phyloP scores from a whole-genome alignment of 2,888 invertebrate genomes.

The Carcina quercana region DNA sequence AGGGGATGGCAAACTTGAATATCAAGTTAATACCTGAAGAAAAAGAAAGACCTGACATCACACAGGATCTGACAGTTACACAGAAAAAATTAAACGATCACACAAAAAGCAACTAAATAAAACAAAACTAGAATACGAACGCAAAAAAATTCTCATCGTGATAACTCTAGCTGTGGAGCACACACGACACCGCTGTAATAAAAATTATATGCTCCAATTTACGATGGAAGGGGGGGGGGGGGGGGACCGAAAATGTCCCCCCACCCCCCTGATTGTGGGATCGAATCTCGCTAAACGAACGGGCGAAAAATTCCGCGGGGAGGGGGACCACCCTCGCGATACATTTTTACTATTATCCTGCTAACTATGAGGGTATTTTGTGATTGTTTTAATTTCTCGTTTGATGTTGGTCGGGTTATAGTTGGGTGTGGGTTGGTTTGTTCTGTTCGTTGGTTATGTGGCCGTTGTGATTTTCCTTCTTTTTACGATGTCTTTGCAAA shows the following conservation, averaged over 20 bases:
- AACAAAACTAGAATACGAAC: too few relatives aligned
- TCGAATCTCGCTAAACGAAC: slow-evolving; percentile 27
- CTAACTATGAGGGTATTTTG: slow-evolving; percentile 27
- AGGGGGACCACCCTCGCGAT: slow-evolving; percentile 10
- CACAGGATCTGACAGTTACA: too few relatives aligned
- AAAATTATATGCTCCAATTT: slow-evolving; percentile 76
- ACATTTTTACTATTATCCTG: slow-evolving; percentile 27
- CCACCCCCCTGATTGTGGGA: slow-evolving; percentile 29
- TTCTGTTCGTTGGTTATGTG: too few relatives aligned
- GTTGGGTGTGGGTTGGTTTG: neutral
- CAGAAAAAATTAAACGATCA: too few relatives aligned
- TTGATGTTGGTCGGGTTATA: too few relatives aligned
- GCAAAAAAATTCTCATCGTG: slow-evolving; percentile 2
- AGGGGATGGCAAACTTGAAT: too few relatives aligned
- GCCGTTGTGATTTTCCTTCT: too few relatives aligned
- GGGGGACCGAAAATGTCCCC: slow-evolving; percentile 57
- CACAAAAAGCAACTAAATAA: too few relatives aligned
- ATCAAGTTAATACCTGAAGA: too few relatives aligned
- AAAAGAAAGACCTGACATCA: too few relatives aligned
- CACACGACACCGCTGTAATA: slow-evolving; percentile 64
- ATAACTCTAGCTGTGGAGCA: slow-evolving; percentile 8
- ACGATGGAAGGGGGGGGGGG: slow-evolving; percentile 42
- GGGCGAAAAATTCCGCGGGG: slow-evolving; percentile 19
- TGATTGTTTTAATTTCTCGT: slow-evolving; percentile 51
- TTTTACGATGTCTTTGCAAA: too few relatives aligned